Evolutionary conservation across 35 echinoderm and acorn worm genomes (phyloP).

Genomic region (Lytechinus variegatus): DNA sequence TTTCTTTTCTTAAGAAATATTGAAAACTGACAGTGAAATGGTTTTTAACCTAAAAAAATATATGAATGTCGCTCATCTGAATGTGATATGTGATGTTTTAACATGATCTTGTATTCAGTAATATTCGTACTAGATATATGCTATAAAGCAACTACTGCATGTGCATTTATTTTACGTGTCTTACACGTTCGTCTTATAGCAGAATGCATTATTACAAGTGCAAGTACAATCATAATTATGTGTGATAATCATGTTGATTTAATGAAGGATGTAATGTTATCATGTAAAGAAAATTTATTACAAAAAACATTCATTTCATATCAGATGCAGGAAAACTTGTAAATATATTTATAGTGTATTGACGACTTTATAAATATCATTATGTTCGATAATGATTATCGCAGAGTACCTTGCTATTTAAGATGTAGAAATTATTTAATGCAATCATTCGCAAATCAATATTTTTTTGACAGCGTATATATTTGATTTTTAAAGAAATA

Average conservation of each 20-base stretch:
- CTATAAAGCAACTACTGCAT: neutral
- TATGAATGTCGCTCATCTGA: neutral
- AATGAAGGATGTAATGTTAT: neutral
- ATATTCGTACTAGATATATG: neutral
- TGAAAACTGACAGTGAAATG: neutral
- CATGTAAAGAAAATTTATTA: neutral
- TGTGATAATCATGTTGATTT: neutral
- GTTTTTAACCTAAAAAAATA: neutral
- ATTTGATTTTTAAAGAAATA: slow-evolving; percentile 15
- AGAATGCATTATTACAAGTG: neutral
- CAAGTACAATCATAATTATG: neutral
- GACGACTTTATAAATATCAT: neutral
- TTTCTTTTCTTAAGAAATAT: neutral
- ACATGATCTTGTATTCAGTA: neutral
- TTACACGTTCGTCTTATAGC: neutral
- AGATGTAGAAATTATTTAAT: slow-evolving; percentile 15
- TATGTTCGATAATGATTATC: neutral
- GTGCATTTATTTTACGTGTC: neutral
- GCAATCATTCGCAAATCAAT: neutral
- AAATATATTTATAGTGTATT: slow-evolving; percentile 9
- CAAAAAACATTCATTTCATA: neutral
- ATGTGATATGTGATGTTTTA: neutral
- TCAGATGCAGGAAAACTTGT: neutral
- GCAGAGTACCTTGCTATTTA: slow-evolving; percentile 11
- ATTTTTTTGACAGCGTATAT: slow-evolving; percentile 11